Base-by-base conservation (phyloP, 2,113 vertebrate species). In the Pedionomus torquatus region DNA sequence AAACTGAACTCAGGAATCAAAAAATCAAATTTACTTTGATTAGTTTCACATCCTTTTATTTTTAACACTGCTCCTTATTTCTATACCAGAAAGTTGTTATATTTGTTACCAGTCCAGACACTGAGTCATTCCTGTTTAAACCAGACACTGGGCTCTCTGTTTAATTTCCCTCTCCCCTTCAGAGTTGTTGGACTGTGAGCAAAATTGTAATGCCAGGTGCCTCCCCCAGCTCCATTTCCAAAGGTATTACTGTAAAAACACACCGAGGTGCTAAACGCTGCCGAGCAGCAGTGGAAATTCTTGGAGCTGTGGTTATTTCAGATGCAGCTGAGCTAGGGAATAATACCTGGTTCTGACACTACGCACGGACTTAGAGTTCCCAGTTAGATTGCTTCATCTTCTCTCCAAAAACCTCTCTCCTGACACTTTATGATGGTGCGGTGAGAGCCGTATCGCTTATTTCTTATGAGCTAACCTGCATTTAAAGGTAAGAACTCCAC, bases 81-180 rank as follows among this genome's bases (percentile, higher is more conserved):
- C 86, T 46, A 1, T 35, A 66, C 17, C 49, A 70, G 82, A 87
- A 96, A 87, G 96, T 92, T 95, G 96, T 90, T 95, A 30, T 20
- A 82, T 93, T 97, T 97, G 94, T 96, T 94, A 44, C 66, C 75
- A 77, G 90, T 85, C 95, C 93, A 96, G 87, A 94, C 93, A 92
- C 63, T 97, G 93, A 96, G 90, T 95, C 95, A 92, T 94, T 85
- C 90, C 43, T 79, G 23, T 86, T 91, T 72, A 85, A 92, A 78
- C 78, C 92, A 95, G 89, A 96, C 95, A 87, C 78, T 92, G 25
- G n/a, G 43, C 66, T 72, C 89, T 95, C 95, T 96, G 92, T 95
- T 95, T 90, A 94, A 92, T 95, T 97, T 81, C 88, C 88, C 68
- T 85, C 75, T 83, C 90, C 69, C 68, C 75, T 89, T 76, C 87